Percentiles rank a stretch among this genome's conserved stretches.
Evolutionary conservation across 2,888 invertebrate species (phyloP).

Genomic region (Bugulina stolonifera): DNA sequence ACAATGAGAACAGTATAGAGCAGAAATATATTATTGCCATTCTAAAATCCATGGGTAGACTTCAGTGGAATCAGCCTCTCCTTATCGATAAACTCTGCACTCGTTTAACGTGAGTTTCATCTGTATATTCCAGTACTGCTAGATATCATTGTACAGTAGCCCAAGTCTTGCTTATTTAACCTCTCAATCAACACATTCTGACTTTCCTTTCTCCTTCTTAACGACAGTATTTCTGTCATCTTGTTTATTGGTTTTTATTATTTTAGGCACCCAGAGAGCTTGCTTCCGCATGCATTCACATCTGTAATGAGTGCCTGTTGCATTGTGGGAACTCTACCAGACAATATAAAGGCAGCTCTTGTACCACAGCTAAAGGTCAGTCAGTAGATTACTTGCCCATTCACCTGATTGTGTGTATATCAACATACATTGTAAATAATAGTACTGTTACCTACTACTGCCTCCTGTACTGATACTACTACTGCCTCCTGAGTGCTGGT

Average conservation of each 20-base stretch:
- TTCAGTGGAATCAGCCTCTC: neutral
- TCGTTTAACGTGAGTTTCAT: neutral
- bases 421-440: no score
- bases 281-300: neutral
- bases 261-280: neutral
- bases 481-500: no score
- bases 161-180: no score
- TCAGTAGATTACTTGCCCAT: neutral
- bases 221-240: neutral
- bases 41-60: neutral
- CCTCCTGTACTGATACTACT: no score
- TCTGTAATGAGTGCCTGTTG: neutral
- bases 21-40: neutral
- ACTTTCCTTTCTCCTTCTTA: no score
- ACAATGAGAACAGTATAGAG: neutral
- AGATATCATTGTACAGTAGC: no score
- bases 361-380: conserved; percentile 7
- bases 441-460: no score
- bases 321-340: conserved; percentile 1
- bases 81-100: neutral
- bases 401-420: no score
- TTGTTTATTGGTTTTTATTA: no score
- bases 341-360: neutral
- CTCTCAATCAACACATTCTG: no score
- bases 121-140: neutral